Evolutionary conservation across 2,888 invertebrate species (phyloP).

Genomic region (Mesorhabditis spiculigera): DNA sequence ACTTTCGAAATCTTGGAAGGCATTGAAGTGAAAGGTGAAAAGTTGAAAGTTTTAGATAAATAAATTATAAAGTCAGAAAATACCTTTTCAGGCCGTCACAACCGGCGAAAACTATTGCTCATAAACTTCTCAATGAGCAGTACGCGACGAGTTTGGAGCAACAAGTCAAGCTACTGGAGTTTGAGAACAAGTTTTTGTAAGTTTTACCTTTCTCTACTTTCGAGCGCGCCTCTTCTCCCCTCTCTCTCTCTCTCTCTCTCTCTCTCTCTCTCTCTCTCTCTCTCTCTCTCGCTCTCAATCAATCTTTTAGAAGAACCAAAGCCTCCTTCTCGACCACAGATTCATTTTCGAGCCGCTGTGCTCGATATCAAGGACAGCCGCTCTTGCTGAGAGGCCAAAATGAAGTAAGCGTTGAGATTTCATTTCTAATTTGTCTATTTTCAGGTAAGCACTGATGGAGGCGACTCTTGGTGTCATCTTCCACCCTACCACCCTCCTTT

Average conservation of each 20-base stretch:
- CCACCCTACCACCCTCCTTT: constrained; percentile 34
- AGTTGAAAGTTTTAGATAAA: too few relatives aligned
- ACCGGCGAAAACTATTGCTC: background rate
- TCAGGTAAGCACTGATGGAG: constrained; percentile 31
- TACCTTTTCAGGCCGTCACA: background rate
- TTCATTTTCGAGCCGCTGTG: background rate
- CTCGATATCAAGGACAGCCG: background rate
- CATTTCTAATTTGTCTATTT: background rate
- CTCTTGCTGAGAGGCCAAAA: background rate
- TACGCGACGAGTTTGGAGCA: constrained; percentile 38
- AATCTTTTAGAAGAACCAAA: too few relatives aligned
- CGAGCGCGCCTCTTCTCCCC: too few relatives aligned
- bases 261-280: too few relatives aligned
- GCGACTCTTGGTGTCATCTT: constrained; percentile 31
- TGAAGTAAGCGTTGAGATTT: background rate
- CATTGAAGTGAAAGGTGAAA: too few relatives aligned
- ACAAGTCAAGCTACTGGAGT: constrained; percentile 36
- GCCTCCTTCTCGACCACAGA: too few relatives aligned
- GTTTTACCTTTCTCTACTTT: background rate
- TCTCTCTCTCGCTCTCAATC: too few relatives aligned
- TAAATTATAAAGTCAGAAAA: too few relatives aligned
- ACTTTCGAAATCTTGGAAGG: too few relatives aligned
- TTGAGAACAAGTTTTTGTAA: constrained; percentile 36
- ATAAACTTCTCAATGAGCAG: constrained; percentile 22
- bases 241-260: too few relatives aligned